Evolutionary conservation across 2,797 vertebrate genomes (phyloP), one percentile per base, ranked within the genome.

Genomic region (Schizopygopsis pylzovi): DNA sequence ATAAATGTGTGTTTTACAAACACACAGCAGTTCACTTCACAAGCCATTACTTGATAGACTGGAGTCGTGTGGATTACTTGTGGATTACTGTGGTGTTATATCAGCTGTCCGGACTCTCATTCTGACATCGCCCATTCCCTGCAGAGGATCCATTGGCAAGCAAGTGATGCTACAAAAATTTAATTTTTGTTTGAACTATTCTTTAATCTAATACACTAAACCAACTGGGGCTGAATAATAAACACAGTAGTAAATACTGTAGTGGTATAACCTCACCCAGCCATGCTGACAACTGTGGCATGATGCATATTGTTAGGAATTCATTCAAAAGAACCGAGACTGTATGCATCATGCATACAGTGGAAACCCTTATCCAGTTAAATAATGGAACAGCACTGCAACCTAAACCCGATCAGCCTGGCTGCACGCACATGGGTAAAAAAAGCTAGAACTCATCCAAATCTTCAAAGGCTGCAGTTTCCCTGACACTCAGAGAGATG

Each of bases 371-470:
- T 94, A 95, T 94, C 94, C 94, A 94, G 95, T 95, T 96, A 94
- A 96, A 96, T 96, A 95, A 96, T 96, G 95, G 91, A 96, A 94
- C 87, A 95, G 95, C 52, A 80, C 90, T 95, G 95, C 94, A 96
- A 96, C 95, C 94, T 90, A 94, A 95, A 92, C 95, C 95, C 85
- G 93, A 93, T 95, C 91, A 89, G 95, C 92, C 85, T 92, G 94
- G 89, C 93, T 94, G 93, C 92, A 90, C 92, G 89, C 90, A 88
- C 67, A 83, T 90, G 75, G 87, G 88, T 88, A 89, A 88, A 81
- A 85, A 88, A 33, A 88, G 83, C 22, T 45, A 85, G 78, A 75
- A 59, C 79, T 86, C 52, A 70, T 83, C 85, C 68, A 86, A 54
- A 85, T 86, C 67, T 79, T 87, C 81, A 41, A 56, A 72, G 52